These are phyloP conservation scores for Eulemur rubriventer DNA, from an alignment of 2,797 vertebrate genomes.

Conservation along the genomic window DNA sequence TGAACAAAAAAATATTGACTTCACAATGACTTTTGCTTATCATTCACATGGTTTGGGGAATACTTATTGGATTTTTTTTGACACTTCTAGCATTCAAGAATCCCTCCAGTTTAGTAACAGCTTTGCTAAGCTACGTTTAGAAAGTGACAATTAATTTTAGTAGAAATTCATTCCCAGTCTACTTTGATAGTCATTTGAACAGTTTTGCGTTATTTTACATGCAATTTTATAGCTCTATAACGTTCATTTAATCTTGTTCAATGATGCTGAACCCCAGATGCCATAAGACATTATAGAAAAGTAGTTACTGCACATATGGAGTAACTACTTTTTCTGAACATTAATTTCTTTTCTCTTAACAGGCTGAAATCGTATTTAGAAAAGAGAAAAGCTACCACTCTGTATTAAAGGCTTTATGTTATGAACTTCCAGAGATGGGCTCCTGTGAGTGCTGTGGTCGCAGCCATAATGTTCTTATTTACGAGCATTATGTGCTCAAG, in stretches of 20 bases:
- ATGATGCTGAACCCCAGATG: conserved; percentile 78
- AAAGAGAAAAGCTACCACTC: conserved; percentile 56
- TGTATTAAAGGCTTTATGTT: conserved; percentile 29
- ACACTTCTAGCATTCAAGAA: conserved; percentile 53
- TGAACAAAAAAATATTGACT: conserved; percentile 60
- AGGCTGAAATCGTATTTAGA: conserved; percentile 64
- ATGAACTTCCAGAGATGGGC: conserved; percentile 29
- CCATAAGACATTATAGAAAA: conserved; percentile 74
- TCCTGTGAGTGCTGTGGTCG: background rate
- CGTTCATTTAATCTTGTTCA: conserved; percentile 77
- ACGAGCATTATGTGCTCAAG: background rate
- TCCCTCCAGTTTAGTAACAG: conserved; percentile 62
- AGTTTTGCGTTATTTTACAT: conserved; percentile 72
- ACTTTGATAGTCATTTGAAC: conserved; percentile 77
- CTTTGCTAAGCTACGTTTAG: conserved; percentile 69
- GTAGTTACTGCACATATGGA: conserved; percentile 73
- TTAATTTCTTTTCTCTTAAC: conserved; percentile 78
- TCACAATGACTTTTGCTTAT: conserved; percentile 52
- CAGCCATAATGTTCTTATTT: conserved; percentile 26
- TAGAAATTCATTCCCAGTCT: conserved; percentile 72
- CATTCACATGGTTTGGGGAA: conserved; percentile 22
- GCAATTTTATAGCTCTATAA: conserved; percentile 73
- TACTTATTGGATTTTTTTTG: conserved; percentile 24
- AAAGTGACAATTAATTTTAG: conserved; percentile 77
- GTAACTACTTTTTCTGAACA: conserved; percentile 74